phyloP scores from a whole-genome alignment of 2,888 invertebrate genomes.

The Polydrusus tereticollis region DNA sequence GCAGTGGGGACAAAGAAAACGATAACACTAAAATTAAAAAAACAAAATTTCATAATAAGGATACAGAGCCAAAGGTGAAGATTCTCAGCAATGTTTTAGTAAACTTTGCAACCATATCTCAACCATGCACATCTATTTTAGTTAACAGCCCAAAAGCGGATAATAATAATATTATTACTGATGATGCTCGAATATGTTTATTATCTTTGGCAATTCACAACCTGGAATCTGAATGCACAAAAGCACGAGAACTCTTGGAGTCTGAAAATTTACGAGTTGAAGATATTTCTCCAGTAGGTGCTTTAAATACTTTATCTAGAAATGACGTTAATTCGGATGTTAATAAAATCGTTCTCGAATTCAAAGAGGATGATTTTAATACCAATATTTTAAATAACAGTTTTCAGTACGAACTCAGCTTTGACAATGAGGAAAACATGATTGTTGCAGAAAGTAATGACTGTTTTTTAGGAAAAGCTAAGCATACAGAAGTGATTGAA shows the following conservation, averaged over 20 bases:
- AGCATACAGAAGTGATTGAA: background rate
- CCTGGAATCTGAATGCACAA: background rate
- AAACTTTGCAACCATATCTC: background rate
- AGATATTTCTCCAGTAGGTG: background rate
- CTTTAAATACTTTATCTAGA: background rate
- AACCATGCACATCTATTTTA: constrained; percentile 1
- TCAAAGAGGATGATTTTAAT: background rate
- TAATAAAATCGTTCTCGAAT: background rate
- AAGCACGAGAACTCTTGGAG: background rate
- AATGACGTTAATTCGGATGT: background rate
- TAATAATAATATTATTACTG: background rate
- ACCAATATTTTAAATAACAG: background rate
- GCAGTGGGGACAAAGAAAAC: constrained; percentile 3
- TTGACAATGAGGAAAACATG: constrained; percentile 4
- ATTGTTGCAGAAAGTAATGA: constrained; percentile 4
- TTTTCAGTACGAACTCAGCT: background rate
- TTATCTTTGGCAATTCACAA: constrained; percentile 8
- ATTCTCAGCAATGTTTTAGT: background rate
- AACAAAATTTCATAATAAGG: background rate
- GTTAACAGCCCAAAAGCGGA: background rate
- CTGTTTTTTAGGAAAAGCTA: constrained; percentile 5
- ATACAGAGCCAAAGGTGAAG: background rate
- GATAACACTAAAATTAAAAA: background rate
- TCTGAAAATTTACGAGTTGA: background rate
- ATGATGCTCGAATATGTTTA: constrained; percentile 1